These are phyloP conservation scores for Plebejus argus DNA, from an alignment of 2,888 invertebrate species.

Conservation along the genomic window DNA sequence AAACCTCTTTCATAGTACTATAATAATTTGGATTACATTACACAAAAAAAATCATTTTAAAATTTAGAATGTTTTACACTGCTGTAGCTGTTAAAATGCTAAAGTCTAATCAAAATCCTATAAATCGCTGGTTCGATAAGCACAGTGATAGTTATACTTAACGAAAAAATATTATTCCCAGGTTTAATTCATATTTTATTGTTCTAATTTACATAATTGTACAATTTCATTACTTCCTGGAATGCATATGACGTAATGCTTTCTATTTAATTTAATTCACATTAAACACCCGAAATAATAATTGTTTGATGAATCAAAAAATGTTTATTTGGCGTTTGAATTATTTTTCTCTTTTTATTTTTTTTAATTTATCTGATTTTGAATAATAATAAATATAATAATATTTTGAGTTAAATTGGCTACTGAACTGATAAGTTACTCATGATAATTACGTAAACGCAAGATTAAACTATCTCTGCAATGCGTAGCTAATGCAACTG, in stretches of 20 bases:
- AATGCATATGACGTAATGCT: conserved; percentile 2
- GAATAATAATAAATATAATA: not conserved
- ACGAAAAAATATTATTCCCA: not conserved
- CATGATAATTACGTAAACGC: not conserved
- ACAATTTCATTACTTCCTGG: not conserved
- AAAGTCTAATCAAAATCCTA: not conserved
- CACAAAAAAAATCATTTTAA: too few relatives aligned
- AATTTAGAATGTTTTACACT: too few relatives aligned
- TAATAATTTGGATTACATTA: too few relatives aligned
- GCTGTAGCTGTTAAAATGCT: not conserved
- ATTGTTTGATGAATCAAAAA: not conserved
- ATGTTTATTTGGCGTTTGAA: not conserved
- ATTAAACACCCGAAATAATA: not conserved
- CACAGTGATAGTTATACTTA: not conserved
- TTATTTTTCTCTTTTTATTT: not conserved
- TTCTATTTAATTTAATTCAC: not conserved
- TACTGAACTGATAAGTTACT: not conserved
- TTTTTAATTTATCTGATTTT: not conserved
- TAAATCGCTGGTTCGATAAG: not conserved
- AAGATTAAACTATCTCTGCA: not conserved
- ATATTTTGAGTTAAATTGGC: not conserved
- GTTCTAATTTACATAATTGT: not conserved
- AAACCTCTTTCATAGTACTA: too few relatives aligned
- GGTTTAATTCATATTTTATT: not conserved
- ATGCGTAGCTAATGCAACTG: not conserved